Conservation (phyloP, 1,140 invertebrate genomes). For the Lordiphosa stackelbergi region DNA sequence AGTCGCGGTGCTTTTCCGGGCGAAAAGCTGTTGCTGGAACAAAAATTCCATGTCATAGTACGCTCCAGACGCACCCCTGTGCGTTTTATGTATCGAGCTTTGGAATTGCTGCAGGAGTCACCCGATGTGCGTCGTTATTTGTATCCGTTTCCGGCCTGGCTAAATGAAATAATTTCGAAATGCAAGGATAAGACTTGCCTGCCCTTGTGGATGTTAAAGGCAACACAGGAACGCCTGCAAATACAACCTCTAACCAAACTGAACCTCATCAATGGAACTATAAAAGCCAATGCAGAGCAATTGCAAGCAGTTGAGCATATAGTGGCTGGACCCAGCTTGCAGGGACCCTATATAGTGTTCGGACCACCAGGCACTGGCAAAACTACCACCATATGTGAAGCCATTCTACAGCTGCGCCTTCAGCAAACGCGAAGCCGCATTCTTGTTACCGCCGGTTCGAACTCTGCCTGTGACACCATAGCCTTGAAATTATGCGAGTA, state of each 20-base stretch:
- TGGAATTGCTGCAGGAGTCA: slow-evolving; percentile 42
- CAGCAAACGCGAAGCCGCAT: slow-evolving; percentile 78
- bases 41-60: slow-evolving; percentile 42
- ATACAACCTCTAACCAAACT: too few species aligned
- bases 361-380: slow-evolving; percentile 83
- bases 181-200: background rate
- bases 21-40: background rate
- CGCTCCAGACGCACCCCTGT: slow-evolving; percentile 44
- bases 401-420: slow-evolving; percentile 79
- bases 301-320: slow-evolving; percentile 58
- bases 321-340: slow-evolving; percentile 43
- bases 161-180: slow-evolving; percentile 12
- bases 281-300: slow-evolving; percentile 51
- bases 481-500: slow-evolving; percentile 79
- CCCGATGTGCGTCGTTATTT: slow-evolving; percentile 47
- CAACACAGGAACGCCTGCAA: background rate
- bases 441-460: slow-evolving; percentile 86
- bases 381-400: slow-evolving; percentile 86
- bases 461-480: slow-evolving; percentile 87
- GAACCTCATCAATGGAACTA: slow-evolving; percentile 38
- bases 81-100: slow-evolving; percentile 54
- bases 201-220: slow-evolving; percentile 9
- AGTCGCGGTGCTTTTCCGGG: background rate
- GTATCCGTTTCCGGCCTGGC: slow-evolving; percentile 37
- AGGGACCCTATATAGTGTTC: slow-evolving; percentile 62